These are phyloP conservation scores for Etheostoma spectabile DNA, from an alignment of 2,113 vertebrate species.

Conservation along the genomic window DNA sequence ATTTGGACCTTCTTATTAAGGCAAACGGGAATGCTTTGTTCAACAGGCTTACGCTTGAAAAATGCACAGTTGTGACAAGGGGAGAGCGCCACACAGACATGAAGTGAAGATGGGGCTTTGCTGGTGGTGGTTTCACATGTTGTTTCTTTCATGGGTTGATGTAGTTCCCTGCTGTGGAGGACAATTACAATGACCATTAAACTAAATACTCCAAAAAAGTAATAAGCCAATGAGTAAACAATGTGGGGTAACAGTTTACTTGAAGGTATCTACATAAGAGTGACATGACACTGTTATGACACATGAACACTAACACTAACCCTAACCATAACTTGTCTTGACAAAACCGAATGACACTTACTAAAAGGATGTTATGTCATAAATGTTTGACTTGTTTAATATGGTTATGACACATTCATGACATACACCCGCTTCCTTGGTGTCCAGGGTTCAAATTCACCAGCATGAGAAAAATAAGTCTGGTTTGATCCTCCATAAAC, in stretches of 20 bases:
- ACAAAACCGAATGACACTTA: no score
- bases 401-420: no score
- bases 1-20: background rate
- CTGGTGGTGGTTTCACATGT: constrained; percentile 41
- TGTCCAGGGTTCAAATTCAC: background rate
- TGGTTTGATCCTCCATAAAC: constrained; percentile 16
- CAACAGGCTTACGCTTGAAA: constrained; percentile 70
- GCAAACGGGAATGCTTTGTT: constrained; percentile 13
- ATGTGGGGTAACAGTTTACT: no score
- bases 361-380: no score
- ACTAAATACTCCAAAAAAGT: background rate
- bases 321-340: no score
- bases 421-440: no score
- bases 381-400: no score
- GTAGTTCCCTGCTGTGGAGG: background rate
- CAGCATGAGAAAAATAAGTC: background rate
- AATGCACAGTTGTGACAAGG: constrained; percentile 61
- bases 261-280: no score
- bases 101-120: constrained; percentile 21
- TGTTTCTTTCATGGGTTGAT: background rate
- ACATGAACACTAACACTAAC: no score
- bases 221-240: background rate
- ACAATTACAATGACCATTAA: background rate
- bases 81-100: background rate
- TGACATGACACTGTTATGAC: no score